Evolutionary conservation across 2,888 invertebrate genomes (phyloP).

Genomic region (Biston betularia): DNA sequence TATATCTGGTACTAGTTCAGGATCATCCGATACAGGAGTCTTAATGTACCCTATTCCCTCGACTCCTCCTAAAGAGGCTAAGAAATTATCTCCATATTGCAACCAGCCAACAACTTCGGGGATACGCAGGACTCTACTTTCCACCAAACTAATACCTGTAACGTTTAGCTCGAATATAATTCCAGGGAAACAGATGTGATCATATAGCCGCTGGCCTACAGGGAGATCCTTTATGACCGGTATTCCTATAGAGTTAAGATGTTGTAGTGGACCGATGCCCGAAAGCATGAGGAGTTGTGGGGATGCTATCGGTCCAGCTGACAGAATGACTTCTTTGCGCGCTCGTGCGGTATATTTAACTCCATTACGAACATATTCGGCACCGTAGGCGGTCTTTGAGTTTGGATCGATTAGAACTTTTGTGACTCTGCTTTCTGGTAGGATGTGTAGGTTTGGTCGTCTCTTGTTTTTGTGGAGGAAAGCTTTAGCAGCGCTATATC

Average conservation of each 20-base stretch:
- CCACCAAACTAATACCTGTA: constrained; percentile 68
- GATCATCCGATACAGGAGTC: constrained; percentile 84
- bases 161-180: constrained; percentile 73
- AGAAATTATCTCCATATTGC: constrained; percentile 71
- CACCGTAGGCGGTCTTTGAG: constrained; percentile 88
- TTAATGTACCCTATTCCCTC: constrained; percentile 89
- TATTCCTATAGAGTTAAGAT: constrained; percentile 83
- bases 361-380: constrained; percentile 87
- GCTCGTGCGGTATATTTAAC: constrained; percentile 82
- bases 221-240: constrained; percentile 88
- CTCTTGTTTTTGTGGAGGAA: constrained; percentile 87
- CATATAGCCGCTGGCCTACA: constrained; percentile 89
- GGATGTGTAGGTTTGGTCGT: constrained; percentile 89
- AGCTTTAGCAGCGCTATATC: constrained; percentile 89
- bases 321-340: constrained; percentile 93
- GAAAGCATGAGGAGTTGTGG: constrained; percentile 96
- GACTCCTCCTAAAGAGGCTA: constrained; percentile 87
- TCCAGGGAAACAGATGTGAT: constrained; percentile 86
- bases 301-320: constrained; percentile 95
- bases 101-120: constrained; percentile 62
- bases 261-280: constrained; percentile 87
- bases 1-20: constrained; percentile 88
- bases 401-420: constrained; percentile 88
- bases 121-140: constrained; percentile 55
- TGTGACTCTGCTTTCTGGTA: constrained; percentile 88